Conservation (phyloP, 2,797 vertebrate species). For the Adrianichthys oophorus region DNA sequence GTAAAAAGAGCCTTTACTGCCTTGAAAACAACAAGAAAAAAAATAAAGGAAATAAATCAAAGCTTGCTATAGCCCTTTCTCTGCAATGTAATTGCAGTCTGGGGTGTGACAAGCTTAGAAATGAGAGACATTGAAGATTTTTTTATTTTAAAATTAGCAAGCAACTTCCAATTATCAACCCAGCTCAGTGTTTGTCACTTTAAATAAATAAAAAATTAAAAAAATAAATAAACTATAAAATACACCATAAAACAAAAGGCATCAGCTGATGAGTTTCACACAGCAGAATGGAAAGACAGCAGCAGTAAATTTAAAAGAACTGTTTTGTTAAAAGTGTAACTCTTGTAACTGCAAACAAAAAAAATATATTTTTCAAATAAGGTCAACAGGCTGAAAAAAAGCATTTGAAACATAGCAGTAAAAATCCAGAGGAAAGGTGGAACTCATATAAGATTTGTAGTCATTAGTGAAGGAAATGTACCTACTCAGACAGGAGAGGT, state of each 20-base stretch:
- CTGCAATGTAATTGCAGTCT: conserved; percentile 34
- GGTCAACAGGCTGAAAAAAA: conserved; percentile 54
- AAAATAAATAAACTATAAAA: conserved; percentile 87
- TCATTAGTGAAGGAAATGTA: conserved; percentile 61
- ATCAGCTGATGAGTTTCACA: conserved; percentile 42
- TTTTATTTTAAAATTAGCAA: conserved; percentile 62
- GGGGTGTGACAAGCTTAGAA: conserved; percentile 26
- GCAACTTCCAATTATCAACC: conserved; percentile 77
- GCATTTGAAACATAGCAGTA: conserved; percentile 49
- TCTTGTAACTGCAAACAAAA: conserved; percentile 53
- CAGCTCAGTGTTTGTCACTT: conserved; percentile 76
- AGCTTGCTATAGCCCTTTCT: conserved; percentile 46
- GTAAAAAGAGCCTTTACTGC: no score
- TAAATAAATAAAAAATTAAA: conserved; percentile 87
- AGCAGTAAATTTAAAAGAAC: conserved; percentile 13
- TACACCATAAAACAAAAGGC: conserved; percentile 77
- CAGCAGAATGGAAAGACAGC: conserved; percentile 48
- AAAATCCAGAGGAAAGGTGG: conserved; percentile 72
- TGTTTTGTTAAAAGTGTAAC: conserved; percentile 42
- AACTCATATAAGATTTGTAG: conserved; percentile 71
- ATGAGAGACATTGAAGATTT: conserved; percentile 41
- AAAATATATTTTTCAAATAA: conserved; percentile 63
- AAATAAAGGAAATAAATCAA: neutral
- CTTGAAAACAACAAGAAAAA: no score
- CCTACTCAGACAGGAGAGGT: conserved; percentile 10